Percentiles rank a stretch among this genome's conserved stretches.
These are phyloP conservation scores for Autographa pulchrina DNA, from an alignment of 2,888 invertebrate genomes.

Conservation along the genomic window DNA sequence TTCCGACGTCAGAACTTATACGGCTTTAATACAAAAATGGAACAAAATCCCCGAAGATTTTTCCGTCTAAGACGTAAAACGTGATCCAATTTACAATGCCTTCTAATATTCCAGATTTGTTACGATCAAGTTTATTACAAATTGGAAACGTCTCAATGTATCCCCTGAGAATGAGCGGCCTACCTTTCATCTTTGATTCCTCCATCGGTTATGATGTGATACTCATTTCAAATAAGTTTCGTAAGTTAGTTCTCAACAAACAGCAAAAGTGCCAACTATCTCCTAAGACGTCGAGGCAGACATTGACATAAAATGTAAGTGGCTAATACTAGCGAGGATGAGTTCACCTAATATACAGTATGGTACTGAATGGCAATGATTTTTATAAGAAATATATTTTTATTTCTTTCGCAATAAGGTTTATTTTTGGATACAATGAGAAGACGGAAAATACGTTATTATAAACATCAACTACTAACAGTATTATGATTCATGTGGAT, in stretches of 20 bases:
- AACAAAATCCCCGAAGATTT: constrained; percentile 70
- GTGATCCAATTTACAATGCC: constrained; percentile 83
- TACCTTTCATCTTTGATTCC: constrained; percentile 73
- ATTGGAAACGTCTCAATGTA: constrained; percentile 80
- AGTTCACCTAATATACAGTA: constrained; percentile 31
- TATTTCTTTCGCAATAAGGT: constrained; percentile 7
- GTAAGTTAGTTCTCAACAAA: constrained; percentile 57
- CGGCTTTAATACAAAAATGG: constrained; percentile 59
- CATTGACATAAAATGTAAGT: constrained; percentile 36
- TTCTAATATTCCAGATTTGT: constrained; percentile 83
- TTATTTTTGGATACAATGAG: background rate
- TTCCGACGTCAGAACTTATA: constrained; percentile 50
- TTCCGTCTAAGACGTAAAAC: constrained; percentile 76
- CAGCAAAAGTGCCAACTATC: constrained; percentile 40
- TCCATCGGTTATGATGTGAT: constrained; percentile 65
- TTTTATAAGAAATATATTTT: constrained; percentile 31
- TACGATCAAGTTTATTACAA: constrained; percentile 84
- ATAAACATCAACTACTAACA: background rate
- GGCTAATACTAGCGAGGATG: constrained; percentile 30
- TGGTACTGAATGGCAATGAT: constrained; percentile 19
- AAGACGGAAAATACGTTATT: background rate
- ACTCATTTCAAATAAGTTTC: constrained; percentile 61
- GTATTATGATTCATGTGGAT: background rate
- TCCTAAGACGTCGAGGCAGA: constrained; percentile 22
- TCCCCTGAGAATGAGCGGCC: constrained; percentile 69